phyloP scores from a whole-genome alignment of 1,140 invertebrate genomes.

The Drosophila bipectinata region DNA sequence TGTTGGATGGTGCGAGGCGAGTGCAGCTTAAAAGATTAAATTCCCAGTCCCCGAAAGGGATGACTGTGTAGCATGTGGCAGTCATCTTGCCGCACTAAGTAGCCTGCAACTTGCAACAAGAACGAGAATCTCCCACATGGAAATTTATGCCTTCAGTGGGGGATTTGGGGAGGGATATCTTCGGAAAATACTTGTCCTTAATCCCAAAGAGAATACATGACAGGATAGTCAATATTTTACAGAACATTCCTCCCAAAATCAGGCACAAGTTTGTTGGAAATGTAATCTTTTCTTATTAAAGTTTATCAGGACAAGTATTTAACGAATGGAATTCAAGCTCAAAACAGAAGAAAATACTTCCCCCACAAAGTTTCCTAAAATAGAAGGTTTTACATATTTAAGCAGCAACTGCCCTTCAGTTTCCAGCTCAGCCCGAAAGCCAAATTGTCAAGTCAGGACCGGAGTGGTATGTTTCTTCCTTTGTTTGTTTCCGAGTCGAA shows the following conservation, averaged over 20 bases:
- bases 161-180: background rate
- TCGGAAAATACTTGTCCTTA: slow-evolving; percentile 14
- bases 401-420: slow-evolving; percentile 16
- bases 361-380: slow-evolving; percentile 3
- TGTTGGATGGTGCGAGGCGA: slow-evolving; percentile 68
- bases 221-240: too few species aligned
- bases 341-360: slow-evolving; percentile 5
- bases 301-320: too few species aligned
- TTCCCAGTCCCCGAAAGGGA: slow-evolving; percentile 26
- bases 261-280: too few species aligned
- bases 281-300: too few species aligned
- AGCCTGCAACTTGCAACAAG: slow-evolving; percentile 52
- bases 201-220: slow-evolving; percentile 27
- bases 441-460: slow-evolving; percentile 61
- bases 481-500: slow-evolving; percentile 21
- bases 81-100: slow-evolving; percentile 57
- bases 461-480: slow-evolving; percentile 54
- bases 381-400: slow-evolving; percentile 5
- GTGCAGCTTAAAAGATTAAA: slow-evolving; percentile 81
- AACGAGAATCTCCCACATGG: slow-evolving; percentile 4
- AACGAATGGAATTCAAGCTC: background rate
- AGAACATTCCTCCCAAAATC: too few species aligned
- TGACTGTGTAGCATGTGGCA: slow-evolving; percentile 40
- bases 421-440: slow-evolving; percentile 48
- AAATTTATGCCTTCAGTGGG: slow-evolving; percentile 30